A percentile compares a stretch with the other conserved stretches of the same genome.
Evolutionary conservation across 2,797 vertebrate species (phyloP).

Genomic region (Sebastes itinus): DNA sequence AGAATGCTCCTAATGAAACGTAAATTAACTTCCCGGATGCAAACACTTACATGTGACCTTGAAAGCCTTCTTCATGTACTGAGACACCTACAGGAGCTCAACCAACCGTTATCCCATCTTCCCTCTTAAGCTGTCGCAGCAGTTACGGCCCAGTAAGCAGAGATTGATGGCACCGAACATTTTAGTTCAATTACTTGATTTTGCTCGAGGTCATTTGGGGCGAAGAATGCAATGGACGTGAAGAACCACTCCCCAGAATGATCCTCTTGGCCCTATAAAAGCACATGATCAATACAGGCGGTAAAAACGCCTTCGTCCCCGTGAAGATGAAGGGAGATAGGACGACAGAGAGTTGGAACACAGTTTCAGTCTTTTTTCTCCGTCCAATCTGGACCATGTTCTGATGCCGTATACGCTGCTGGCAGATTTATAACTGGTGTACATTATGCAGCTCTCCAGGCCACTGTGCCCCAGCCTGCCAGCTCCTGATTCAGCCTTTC

Average conservation of each 20-base stretch:
- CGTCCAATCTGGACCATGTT: slow-evolving; percentile 36
- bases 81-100: slow-evolving; percentile 16
- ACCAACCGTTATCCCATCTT: slow-evolving; percentile 36
- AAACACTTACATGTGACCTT: slow-evolving; percentile 24
- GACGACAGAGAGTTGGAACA: slow-evolving; percentile 41
- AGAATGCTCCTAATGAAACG: neutral
- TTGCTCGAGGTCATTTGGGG: slow-evolving; percentile 59
- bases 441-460: slow-evolving; percentile 49
- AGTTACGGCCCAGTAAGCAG: slow-evolving; percentile 37
- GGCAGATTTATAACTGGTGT: slow-evolving; percentile 72
- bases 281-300: slow-evolving; percentile 66
- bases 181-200: slow-evolving; percentile 71
- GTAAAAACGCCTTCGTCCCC: slow-evolving; percentile 39
- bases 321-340: slow-evolving; percentile 47
- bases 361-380: slow-evolving; percentile 31
- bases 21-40: neutral
- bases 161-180: slow-evolving; percentile 63
- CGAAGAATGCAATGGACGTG: slow-evolving; percentile 51
- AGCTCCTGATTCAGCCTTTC: slow-evolving; percentile 75
- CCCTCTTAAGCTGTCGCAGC: slow-evolving; percentile 45
- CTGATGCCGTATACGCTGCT: slow-evolving; percentile 31
- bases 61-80: slow-evolving; percentile 1
- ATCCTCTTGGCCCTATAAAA: slow-evolving; percentile 55
- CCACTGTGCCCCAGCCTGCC: slow-evolving; percentile 48
- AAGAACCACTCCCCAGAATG: slow-evolving; percentile 51